phyloP scores from a whole-genome alignment of 2,797 vertebrate species.

The Anguilla megastoma region DNA sequence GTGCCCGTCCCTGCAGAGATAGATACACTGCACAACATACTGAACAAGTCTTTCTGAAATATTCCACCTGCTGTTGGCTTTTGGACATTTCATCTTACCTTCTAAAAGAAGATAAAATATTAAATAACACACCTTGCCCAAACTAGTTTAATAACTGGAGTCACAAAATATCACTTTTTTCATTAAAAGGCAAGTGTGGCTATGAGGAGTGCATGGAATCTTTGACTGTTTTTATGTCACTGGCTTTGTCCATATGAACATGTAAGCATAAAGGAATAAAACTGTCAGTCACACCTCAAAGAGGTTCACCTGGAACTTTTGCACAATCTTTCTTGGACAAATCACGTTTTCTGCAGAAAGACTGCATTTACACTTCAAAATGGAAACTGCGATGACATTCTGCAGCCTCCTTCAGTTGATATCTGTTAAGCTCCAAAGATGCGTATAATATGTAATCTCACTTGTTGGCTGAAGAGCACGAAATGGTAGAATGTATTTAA shows the following conservation, averaged over 20 bases:
- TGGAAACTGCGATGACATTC: neutral
- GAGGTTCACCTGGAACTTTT: neutral
- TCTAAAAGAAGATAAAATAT: neutral
- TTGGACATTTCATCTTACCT: neutral
- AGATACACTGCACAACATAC: constrained; percentile 69
- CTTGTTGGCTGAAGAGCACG: neutral
- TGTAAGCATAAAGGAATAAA: neutral
- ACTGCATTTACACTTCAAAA: neutral
- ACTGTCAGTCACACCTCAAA: neutral
- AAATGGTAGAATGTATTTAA: neutral
- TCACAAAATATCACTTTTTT: neutral
- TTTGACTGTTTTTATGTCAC: constrained; percentile 1
- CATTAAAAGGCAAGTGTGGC: neutral
- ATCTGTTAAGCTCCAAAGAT: neutral
- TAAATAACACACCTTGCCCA: neutral
- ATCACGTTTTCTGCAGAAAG: neutral
- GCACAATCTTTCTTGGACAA: neutral
- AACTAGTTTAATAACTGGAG: constrained; percentile 1
- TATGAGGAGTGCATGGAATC: neutral
- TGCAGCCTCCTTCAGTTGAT: neutral
- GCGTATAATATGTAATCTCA: neutral
- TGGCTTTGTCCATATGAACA: neutral
- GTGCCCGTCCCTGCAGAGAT: constrained; percentile 65
- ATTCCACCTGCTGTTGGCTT: neutral
- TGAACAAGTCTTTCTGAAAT: constrained; percentile 67